Base-by-base conservation (phyloP, 2,888 invertebrate species). In the Xanthorhoe designata region DNA sequence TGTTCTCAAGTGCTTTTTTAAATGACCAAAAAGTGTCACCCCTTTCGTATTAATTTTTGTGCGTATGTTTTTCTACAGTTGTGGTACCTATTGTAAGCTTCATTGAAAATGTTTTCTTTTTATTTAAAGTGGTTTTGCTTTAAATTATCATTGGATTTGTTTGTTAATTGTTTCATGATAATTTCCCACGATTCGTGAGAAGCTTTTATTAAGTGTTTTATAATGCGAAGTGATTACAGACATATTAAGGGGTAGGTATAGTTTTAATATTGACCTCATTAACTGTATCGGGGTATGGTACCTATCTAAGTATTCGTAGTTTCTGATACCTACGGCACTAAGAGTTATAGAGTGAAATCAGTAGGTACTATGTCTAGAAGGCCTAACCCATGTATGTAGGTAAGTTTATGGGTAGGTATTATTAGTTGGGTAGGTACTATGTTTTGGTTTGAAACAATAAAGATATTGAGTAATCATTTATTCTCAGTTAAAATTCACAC, bases 11-110 rank as follows among this genome's bases (percentile, higher is more conserved):
- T 85, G 83, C 77, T 83, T 80, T 80, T 76, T 71, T 72, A 72
- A 74, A 61, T 49, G 61, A 64, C 61, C 51, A 70, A 73, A 66
- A 73, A 68, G 42, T 59, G 51, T 54, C 66, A 63, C 55, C 53
- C 56, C 53, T 75, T 61, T 45, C 45, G 10, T 68, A 49, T 29
- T 62, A 72, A 76, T 78, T 66, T 71, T 68, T 77, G 73, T 77
- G 83, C 87, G 87, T 88, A 87, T 90, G 89, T 89, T 90, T 87
- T 80, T 79, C 81, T 83, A 80, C 81, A 89, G 85, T 85, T 69
- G 72, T 60, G 69, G 75, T 74, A 71, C 77, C 75, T 75, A 73
- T 79, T 75, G 61, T 42, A 66, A 75, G 73, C 77, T 81, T 75
- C 74, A 77, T 75, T 85, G 85, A 18, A 24, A 82, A 76, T 83